These are phyloP conservation scores for Telmatochromis sp. DNA, from an alignment of 2,113 vertebrate genomes.

Conservation along the genomic window DNA sequence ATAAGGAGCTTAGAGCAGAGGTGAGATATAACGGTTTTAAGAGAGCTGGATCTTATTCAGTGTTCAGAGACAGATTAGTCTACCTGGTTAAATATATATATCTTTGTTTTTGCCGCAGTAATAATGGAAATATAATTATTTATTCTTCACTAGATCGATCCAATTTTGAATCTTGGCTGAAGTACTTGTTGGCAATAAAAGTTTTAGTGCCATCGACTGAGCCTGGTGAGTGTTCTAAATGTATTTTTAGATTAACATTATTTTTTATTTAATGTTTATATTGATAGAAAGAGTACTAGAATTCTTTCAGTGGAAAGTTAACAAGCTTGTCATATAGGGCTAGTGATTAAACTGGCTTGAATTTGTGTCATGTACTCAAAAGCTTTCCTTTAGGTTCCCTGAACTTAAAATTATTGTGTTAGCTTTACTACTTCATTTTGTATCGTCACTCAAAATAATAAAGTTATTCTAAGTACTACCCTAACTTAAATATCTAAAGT, in stretches of 20 bases:
- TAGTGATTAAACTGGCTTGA: neutral
- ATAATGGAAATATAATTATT: neutral
- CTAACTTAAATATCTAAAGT: neutral
- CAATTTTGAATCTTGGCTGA: neutral
- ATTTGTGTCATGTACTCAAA: neutral
- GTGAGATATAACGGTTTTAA: neutral
- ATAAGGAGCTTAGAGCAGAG: neutral
- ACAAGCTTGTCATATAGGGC: neutral
- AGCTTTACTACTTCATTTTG: neutral
- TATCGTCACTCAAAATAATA: neutral
- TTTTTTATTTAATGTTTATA: neutral
- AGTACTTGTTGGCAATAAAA: neutral
- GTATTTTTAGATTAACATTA: neutral
- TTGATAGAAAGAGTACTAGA: neutral
- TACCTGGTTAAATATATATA: neutral
- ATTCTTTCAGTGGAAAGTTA: neutral
- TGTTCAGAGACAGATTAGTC: neutral
- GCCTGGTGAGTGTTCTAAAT: neutral
- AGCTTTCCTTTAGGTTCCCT: neutral
- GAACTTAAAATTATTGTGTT: neutral
- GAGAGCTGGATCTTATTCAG: neutral
- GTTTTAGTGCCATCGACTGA: neutral
- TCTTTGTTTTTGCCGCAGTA: neutral
- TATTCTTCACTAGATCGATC: neutral
- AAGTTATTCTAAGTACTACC: neutral